Percentiles rank a stretch among this genome's conserved stretches.
These are phyloP conservation scores for Cotesia glomerata DNA, from an alignment of 1,140 invertebrate species.

Conservation along the genomic window DNA sequence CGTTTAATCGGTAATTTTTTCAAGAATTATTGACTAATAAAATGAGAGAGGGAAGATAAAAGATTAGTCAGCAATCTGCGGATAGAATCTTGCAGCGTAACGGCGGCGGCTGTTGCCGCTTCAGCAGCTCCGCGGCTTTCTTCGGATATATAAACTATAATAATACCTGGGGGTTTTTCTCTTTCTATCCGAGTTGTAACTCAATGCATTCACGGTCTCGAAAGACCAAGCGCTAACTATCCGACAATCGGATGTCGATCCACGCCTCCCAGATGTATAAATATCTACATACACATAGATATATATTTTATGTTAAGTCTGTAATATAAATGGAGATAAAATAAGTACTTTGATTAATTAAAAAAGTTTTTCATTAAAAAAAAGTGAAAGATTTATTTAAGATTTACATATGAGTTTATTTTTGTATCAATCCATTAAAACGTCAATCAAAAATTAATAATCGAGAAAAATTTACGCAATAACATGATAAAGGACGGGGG, in stretches of 20 bases:
- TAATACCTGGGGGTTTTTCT: conserved; percentile 6
- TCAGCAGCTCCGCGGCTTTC: conserved; percentile 27
- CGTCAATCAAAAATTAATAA: too few relatives aligned
- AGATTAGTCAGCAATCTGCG: conserved; percentile 32
- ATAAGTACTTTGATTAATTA: too few relatives aligned
- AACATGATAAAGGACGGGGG: too few relatives aligned
- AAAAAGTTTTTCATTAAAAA: too few relatives aligned
- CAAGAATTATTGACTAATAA: conserved; percentile 14
- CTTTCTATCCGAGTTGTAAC: conserved; percentile 38
- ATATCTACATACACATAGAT: conserved; percentile 26
- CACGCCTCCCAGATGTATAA: conserved; percentile 37
- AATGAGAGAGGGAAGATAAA: neutral
- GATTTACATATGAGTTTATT: too few relatives aligned
- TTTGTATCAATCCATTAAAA: too few relatives aligned
- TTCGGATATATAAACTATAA: conserved; percentile 25
- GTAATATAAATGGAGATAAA: too few relatives aligned
- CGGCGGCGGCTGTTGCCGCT: conserved; percentile 32
- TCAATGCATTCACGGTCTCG: conserved; percentile 39
- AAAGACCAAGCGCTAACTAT: conserved; percentile 43
- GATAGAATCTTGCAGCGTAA: conserved; percentile 41
- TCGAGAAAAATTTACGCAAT: too few relatives aligned
- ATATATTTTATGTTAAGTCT: neutral
- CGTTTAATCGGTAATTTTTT: neutral
- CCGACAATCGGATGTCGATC: conserved; percentile 17
- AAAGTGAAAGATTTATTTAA: too few relatives aligned